Conservation (phyloP, 2,797 vertebrate genomes). For the Sebastes nivosus region DNA sequence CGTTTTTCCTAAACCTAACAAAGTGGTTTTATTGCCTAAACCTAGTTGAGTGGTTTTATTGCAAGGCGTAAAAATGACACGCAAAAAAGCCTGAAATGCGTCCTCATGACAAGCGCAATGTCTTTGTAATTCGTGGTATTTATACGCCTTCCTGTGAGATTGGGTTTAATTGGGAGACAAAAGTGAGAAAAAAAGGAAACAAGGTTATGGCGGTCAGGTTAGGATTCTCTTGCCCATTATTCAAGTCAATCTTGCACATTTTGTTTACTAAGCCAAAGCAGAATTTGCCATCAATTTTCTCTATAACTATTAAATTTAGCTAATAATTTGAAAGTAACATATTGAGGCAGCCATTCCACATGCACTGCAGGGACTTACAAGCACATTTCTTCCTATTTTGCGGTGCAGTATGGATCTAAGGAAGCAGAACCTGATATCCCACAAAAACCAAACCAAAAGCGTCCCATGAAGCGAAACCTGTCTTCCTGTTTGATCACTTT, state of each 20-base stretch:
- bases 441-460: background rate
- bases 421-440: background rate
- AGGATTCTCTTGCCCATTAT: background rate
- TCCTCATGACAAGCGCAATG: too few relatives aligned
- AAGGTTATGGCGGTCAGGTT: background rate
- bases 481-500: conserved; percentile 49
- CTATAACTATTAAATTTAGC: background rate
- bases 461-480: background rate
- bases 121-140: too few relatives aligned
- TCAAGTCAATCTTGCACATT: background rate
- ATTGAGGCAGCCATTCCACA: background rate
- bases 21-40: too few relatives aligned
- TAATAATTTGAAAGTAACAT: background rate
- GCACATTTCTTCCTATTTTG: background rate
- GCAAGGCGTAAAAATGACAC: too few relatives aligned
- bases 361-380: background rate
- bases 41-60: too few relatives aligned
- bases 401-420: background rate
- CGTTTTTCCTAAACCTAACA: too few relatives aligned
- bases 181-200: background rate
- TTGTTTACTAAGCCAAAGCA: background rate
- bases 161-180: background rate
- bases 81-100: too few relatives aligned
- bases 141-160: too few relatives aligned
- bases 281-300: background rate